Conservation (phyloP, 2,113 vertebrate genomes). For the Seriola dumerili region DNA sequence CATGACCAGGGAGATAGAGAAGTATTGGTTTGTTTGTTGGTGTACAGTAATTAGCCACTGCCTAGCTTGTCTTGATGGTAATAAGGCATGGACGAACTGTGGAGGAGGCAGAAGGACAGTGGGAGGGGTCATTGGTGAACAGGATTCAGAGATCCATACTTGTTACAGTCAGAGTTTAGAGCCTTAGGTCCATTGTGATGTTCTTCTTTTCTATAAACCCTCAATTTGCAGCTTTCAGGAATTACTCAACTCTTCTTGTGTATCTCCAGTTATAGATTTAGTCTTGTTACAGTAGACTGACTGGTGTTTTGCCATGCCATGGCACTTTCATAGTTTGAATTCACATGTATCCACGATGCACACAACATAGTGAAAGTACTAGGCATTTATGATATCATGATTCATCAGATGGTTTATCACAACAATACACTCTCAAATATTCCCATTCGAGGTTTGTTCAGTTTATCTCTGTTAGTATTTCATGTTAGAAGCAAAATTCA, state of each 20-base stretch:
- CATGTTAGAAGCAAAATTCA: conserved; percentile 9
- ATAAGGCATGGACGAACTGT: conserved; percentile 37
- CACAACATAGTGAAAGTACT: background rate
- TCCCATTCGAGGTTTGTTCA: background rate
- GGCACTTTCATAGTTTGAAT: conserved; percentile 36
- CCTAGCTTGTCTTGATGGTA: conserved; percentile 60
- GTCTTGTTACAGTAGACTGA: conserved; percentile 43
- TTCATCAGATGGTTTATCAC: conserved; percentile 15
- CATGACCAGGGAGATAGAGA: conserved; percentile 73
- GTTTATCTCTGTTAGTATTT: conserved; percentile 19
- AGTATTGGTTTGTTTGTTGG: conserved; percentile 76
- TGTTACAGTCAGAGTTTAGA: conserved; percentile 37
- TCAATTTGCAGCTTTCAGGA: conserved; percentile 32
- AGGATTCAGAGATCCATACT: conserved; percentile 52
- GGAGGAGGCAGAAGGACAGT: conserved; percentile 34
- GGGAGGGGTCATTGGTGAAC: conserved; percentile 43
- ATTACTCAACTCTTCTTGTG: conserved; percentile 38
- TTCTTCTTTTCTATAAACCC: conserved; percentile 19
- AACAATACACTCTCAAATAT: conserved; percentile 18
- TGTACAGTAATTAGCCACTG: conserved; percentile 73
- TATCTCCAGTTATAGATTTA: conserved; percentile 47
- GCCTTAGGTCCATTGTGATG: conserved; percentile 19
- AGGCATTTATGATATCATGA: conserved; percentile 8
- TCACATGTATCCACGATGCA: conserved; percentile 23
- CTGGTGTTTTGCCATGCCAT: conserved; percentile 46